Evolutionary conservation across 2,113 vertebrate species (phyloP).

Genomic region (Gobius niger): DNA sequence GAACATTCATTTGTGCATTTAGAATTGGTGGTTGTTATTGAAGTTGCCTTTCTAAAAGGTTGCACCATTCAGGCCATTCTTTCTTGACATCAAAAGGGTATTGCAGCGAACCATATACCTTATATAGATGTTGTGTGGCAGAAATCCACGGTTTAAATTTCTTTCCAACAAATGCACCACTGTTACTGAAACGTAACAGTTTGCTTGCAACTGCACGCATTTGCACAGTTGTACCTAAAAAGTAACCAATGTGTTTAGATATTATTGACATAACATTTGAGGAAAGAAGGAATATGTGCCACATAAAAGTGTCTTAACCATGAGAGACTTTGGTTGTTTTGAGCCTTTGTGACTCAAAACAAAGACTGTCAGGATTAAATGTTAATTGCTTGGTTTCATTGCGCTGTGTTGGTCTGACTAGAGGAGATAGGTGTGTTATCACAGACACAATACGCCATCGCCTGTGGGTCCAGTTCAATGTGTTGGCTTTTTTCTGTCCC

Average conservation of each 20-base stretch:
- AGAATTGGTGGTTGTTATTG: background rate
- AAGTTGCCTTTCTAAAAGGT: too few species aligned
- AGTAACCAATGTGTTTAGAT: too few species aligned
- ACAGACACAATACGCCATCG: slow-evolving; percentile 57
- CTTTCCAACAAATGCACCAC: too few species aligned
- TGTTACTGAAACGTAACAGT: too few species aligned
- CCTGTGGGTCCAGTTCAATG: slow-evolving; percentile 39
- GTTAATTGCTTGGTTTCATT: slow-evolving; percentile 65
- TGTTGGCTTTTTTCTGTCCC: slow-evolving; percentile 50
- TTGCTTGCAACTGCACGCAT: too few species aligned
- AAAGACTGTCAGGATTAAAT: slow-evolving; percentile 47
- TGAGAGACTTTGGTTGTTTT: slow-evolving; percentile 29
- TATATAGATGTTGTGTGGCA: too few species aligned
- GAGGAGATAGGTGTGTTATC: slow-evolving; percentile 47
- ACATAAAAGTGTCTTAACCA: slow-evolving; percentile 28
- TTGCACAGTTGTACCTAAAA: too few species aligned
- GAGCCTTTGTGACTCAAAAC: slow-evolving; percentile 39
- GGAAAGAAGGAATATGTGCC: rapidly evolving
- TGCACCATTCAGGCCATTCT: background rate
- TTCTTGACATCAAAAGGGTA: too few species aligned
- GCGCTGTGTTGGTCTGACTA: slow-evolving; percentile 34
- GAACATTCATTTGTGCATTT: background rate
- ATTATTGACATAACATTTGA: background rate
- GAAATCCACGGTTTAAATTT: too few species aligned
- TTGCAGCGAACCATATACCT: too few species aligned